These are phyloP conservation scores for Caenorhabditis afra DNA, from an alignment of 2,888 invertebrate genomes.

Conservation along the genomic window DNA sequence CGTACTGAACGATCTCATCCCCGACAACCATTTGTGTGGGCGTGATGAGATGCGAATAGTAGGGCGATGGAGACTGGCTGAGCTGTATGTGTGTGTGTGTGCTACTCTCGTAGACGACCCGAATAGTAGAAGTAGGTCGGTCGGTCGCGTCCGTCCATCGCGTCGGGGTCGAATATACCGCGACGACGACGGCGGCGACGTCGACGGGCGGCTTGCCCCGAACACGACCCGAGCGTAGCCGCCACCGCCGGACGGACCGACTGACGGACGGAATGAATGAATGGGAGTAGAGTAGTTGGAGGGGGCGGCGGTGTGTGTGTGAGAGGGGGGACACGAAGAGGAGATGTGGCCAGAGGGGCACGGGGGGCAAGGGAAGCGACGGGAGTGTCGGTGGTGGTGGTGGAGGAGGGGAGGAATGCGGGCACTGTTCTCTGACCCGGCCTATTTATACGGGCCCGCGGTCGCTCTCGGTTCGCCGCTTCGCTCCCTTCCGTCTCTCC, in stretches of 20 bases:
- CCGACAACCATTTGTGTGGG: background rate
- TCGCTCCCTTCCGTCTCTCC: conserved; percentile 17
- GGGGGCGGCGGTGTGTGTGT: conserved; percentile 17
- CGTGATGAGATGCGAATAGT: conserved; percentile 55
- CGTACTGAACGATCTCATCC: conserved; percentile 59
- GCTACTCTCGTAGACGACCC: background rate
- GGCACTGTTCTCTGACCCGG: conserved; percentile 59
- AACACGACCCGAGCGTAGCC: no score
- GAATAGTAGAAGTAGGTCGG: conserved; percentile 26
- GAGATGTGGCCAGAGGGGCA: conserved; percentile 16
- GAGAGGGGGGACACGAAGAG: conserved; percentile 12
- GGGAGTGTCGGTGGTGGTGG: conserved; percentile 11
- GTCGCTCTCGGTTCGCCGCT: conserved; percentile 27
- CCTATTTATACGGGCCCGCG: conserved; percentile 51
- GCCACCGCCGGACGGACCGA: no score
- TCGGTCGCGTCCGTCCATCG: conserved; percentile 7
- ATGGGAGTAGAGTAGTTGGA: conserved; percentile 21
- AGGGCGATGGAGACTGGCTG: conserved; percentile 46
- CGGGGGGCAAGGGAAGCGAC: conserved; percentile 24
- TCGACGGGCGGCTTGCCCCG: no score
- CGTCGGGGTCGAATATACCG: conserved; percentile 1
- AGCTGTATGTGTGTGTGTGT: no score
- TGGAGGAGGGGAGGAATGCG: conserved; percentile 37
- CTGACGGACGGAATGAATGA: conserved; percentile 21
- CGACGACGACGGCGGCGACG: conserved; percentile 8